phyloP scores from a whole-genome alignment of 2,888 invertebrate species.

The Cotesia congregata region DNA sequence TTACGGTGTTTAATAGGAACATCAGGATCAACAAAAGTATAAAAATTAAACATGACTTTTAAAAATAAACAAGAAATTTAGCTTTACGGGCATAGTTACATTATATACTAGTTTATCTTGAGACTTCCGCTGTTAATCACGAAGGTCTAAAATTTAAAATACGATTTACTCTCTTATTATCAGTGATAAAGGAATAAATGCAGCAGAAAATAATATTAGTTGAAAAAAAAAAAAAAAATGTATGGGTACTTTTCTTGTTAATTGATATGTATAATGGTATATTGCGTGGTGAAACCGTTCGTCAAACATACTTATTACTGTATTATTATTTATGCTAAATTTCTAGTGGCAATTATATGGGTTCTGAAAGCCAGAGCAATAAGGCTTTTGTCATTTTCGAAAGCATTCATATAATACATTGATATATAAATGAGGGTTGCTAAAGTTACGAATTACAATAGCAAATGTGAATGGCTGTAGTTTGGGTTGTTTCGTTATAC shows the following conservation, averaged over 20 bases:
- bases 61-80: conserved; percentile 29
- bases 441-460: neutral
- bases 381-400: neutral
- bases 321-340: neutral
- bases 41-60: conserved; percentile 17
- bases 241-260: neutral
- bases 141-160: conserved; percentile 35
- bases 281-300: neutral
- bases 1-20: conserved; percentile 8
- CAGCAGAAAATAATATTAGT: neutral
- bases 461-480: neutral
- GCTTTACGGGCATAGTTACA: conserved; percentile 16
- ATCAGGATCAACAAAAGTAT: conserved; percentile 22
- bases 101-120: conserved; percentile 34
- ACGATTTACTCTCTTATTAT: conserved; percentile 33
- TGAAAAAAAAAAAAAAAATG: neutral
- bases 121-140: conserved; percentile 40
- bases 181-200: conserved; percentile 4
- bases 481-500: neutral
- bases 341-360: neutral
- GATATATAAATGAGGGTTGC: neutral
- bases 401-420: neutral
- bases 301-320: neutral
- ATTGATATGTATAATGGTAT: neutral
- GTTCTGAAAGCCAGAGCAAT: neutral